Evolutionary conservation across 1,140 invertebrate genomes (phyloP), one percentile per base, ranked within the genome.

Genomic region (Rhizoglyphus robini): DNA sequence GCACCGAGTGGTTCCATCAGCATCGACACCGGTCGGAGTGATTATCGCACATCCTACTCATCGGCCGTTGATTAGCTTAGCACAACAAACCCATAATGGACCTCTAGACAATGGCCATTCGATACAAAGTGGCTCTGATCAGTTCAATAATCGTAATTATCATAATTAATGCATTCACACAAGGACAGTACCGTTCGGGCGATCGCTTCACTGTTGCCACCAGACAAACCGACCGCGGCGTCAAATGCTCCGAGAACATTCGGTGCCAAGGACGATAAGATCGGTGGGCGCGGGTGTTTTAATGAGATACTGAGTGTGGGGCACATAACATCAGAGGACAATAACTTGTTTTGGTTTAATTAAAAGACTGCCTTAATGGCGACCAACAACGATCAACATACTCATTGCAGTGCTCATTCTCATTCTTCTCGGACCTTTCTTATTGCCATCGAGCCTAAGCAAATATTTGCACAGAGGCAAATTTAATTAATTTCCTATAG

Each of bases 381-480:
- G n/a, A n/a, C n/a, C n/a, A n/a, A n/a, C n/a, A n/a, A n/a, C n/a
- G n/a, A n/a, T n/a, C n/a, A n/a, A n/a, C n/a, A n/a, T n/a, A n/a
- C n/a, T n/a, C n/a, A n/a, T n/a, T n/a, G n/a, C n/a, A n/a, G n/a
- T n/a, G n/a, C n/a, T n/a, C n/a, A n/a, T n/a, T n/a, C n/a, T n/a
- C n/a, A n/a, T n/a, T n/a, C n/a, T n/a, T n/a, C n/a, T n/a, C n/a
- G n/a, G n/a, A n/a, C n/a, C n/a, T n/a, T n/a, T n/a, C n/a, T n/a
- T n/a, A 32, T 32, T 54, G 51, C 8, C 8, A 54, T 54, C 8
- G 51, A 54, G 51, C 8, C 8, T 27, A 54, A 54, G 15, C 51
- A 54, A 54, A 54, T 54, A 54, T 54, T 54, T 54, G 51, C 23
- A 27, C 51, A 54, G 51, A 25, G 31, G 51, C 51, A 54, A 46